These are phyloP conservation scores for Drosophila crucigera DNA, from an alignment of 2,888 invertebrate species.

Conservation along the genomic window DNA sequence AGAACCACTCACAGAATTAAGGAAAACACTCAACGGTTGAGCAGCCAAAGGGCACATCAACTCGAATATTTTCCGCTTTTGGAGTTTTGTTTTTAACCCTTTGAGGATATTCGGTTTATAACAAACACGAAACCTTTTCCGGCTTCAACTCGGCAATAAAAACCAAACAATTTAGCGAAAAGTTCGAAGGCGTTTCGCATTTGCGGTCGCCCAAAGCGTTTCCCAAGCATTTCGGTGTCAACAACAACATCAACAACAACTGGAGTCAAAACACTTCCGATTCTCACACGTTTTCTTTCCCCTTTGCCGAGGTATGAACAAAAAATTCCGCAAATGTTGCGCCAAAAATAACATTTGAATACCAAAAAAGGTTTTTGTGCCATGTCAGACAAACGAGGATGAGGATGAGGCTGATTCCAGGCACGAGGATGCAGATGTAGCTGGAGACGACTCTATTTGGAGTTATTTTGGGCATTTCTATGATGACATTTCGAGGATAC, in stretches of 20 bases:
- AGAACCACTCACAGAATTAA: conserved; percentile 22
- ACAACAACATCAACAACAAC: conserved; percentile 31
- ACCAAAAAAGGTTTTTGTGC: conserved; percentile 71
- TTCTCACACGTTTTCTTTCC: conserved; percentile 64
- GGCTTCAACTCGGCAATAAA: conserved; percentile 44
- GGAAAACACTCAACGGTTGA: conserved; percentile 44
- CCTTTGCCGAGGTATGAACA: conserved; percentile 11
- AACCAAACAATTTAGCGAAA: conserved; percentile 52
- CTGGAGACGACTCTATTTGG: conserved; percentile 62
- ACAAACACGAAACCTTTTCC: conserved; percentile 53
- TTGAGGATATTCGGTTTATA: conserved; percentile 30
- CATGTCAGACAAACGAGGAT: conserved; percentile 57
- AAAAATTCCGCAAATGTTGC: conserved; percentile 66
- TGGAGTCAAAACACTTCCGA: conserved; percentile 59
- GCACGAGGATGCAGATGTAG: conserved; percentile 15
- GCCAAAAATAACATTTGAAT: conserved; percentile 77
- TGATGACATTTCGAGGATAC: conserved; percentile 21
- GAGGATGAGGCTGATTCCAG: conserved; percentile 7
- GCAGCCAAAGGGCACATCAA: conserved; percentile 54
- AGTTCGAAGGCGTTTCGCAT: conserved; percentile 55
- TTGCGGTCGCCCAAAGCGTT: conserved; percentile 58
- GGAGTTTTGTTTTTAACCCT: conserved; percentile 39
- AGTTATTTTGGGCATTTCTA: conserved; percentile 45
- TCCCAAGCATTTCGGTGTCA: conserved; percentile 43
- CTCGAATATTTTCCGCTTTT: conserved; percentile 45